Evolutionary conservation across 2,888 invertebrate species (phyloP), one percentile per base, ranked within the genome.

Genomic region (Athalia cordata): DNA sequence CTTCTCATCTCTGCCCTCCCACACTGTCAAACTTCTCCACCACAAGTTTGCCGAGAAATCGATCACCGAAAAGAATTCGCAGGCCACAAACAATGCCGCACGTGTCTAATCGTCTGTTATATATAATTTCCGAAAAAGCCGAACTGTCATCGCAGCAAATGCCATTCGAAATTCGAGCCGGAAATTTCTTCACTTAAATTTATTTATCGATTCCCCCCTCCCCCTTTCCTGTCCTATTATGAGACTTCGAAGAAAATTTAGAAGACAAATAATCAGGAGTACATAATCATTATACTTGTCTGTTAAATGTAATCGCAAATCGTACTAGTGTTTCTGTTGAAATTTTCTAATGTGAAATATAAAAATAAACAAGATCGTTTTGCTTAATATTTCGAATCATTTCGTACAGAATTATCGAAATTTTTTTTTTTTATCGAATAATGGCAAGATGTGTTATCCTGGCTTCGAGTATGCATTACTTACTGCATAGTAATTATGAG

Each of bases 101-200:
- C 45, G 77, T 72, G 70, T 70, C 77, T 5, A 81, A 81, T 62
- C 78, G 80, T n/a, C 65, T 81, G 11, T 70, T 81, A 9, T 81
- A 80, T 80, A 80, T 81, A 13, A 81, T 81, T 74, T 79, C 81
- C 61, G 81, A 81, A 76, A 81, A 68, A 50, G 78, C 80, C 52
- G 67, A 80, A 47, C 61, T 81, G 67, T 78, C 29, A 29, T 29
- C 77, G 78, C 67, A 77, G 13, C 79, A 80, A 50, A 78, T 78
- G 64, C 77, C 79, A 45, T 15, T 75, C 15, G 62, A 75, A 75
- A 45, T 45, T 5, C 43, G 50, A 52, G 62, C 75, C 5, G 62
- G 62, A 4, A 75, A 64, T 64, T 75, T 75, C 29, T 75, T 75
- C 50, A 64, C 11, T 9, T 75, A 45, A 62, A 0, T 50, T 1